Evolutionary conservation across 1,140 invertebrate species (phyloP).

Genomic region (Coptotermes formosanus): DNA sequence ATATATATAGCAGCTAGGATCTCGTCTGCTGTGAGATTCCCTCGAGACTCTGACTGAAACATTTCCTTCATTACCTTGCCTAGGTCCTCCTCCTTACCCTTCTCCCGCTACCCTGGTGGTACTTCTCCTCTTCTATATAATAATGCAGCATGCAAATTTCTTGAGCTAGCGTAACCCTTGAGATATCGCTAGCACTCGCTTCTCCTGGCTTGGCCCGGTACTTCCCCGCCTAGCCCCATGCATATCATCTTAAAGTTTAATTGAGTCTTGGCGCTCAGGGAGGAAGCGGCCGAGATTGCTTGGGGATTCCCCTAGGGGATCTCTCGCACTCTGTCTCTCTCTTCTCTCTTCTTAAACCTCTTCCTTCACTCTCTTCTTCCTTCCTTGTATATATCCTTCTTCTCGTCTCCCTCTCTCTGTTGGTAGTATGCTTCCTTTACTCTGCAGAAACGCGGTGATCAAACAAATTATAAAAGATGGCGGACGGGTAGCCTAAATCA

Average conservation of each 20-base stretch:
- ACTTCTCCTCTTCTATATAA: slow-evolving; percentile 28
- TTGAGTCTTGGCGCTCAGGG: slow-evolving; percentile 60
- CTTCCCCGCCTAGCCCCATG: slow-evolving; percentile 42
- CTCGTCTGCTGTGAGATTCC: slow-evolving; percentile 25
- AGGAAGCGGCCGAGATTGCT: slow-evolving; percentile 56
- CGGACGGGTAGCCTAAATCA: slow-evolving; percentile 37
- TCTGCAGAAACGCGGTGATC: slow-evolving; percentile 39
- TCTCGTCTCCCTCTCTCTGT: slow-evolving; percentile 2
- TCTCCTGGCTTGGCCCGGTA: slow-evolving; percentile 12
- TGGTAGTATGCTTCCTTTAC: slow-evolving; percentile 40
- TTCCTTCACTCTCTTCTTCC: slow-evolving; percentile 41
- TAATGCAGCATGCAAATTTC: slow-evolving; percentile 36
- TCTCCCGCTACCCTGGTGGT: not conserved
- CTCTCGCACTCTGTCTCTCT: slow-evolving; percentile 9
- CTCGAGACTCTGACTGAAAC: slow-evolving; percentile 33
- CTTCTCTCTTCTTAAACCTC: slow-evolving; percentile 38
- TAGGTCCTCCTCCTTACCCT: slow-evolving; percentile 11
- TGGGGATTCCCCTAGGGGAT: slow-evolving; percentile 45
- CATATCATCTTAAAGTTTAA: slow-evolving; percentile 71
- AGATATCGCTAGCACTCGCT: slow-evolving; percentile 30
- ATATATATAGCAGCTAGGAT: slow-evolving; percentile 20
- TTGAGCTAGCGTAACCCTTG: slow-evolving; percentile 33
- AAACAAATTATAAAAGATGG: slow-evolving; percentile 47
- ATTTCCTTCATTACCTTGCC: slow-evolving; percentile 34
- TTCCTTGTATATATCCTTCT: slow-evolving; percentile 33